phyloP scores from a whole-genome alignment of 2,113 vertebrate genomes.

The Callionymus lyra region DNA sequence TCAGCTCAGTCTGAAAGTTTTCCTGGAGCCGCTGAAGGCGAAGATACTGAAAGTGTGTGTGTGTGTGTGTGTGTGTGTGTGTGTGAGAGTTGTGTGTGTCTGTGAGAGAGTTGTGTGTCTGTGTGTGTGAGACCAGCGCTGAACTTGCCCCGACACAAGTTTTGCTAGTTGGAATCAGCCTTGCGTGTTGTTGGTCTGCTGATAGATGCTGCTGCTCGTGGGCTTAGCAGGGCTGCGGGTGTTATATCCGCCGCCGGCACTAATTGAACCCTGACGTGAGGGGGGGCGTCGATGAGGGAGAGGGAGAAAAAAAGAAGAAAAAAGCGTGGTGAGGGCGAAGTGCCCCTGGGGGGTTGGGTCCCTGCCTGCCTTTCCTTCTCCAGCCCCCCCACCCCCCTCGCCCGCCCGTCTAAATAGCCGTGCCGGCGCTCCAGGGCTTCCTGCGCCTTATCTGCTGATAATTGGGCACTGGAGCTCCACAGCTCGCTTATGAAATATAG shows the following conservation, averaged over 20 bases:
- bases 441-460: constrained; percentile 72
- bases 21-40: constrained; percentile 13
- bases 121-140: constrained; percentile 26
- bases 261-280: constrained; percentile 73
- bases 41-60: constrained; percentile 18
- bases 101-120: constrained; percentile 20
- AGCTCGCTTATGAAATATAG: constrained; percentile 75
- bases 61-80: constrained; percentile 22
- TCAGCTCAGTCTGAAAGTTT: constrained; percentile 12
- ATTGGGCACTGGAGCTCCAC: constrained; percentile 70
- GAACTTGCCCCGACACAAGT: constrained; percentile 40
- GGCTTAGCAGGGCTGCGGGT: constrained; percentile 58
- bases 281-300: constrained; percentile 47
- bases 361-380: constrained; percentile 53
- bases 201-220: constrained; percentile 52
- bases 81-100: constrained; percentile 14
- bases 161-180: constrained; percentile 46
- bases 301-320: constrained; percentile 38
- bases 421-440: constrained; percentile 68
- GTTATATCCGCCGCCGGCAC: constrained; percentile 57
- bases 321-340: constrained; percentile 54
- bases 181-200: constrained; percentile 55
- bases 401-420: constrained; percentile 66
- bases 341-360: constrained; percentile 67
- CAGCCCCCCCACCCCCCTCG: constrained; percentile 45